These are phyloP conservation scores for Pinctada fucata DNA, from an alignment of 2,888 invertebrate genomes.

Conservation along the genomic window DNA sequence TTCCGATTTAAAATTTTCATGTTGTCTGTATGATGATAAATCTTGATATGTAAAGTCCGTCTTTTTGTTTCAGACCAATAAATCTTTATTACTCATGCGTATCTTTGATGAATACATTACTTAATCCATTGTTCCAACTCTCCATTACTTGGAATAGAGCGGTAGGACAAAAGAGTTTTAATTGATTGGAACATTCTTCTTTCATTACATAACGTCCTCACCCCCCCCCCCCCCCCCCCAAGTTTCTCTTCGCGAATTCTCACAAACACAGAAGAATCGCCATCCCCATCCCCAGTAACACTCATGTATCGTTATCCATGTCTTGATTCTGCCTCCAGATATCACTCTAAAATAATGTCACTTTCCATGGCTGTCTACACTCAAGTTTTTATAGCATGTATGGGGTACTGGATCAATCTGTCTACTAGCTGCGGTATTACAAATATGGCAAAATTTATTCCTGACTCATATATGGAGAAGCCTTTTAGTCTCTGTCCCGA, in stretches of 20 bases:
- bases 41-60: too few relatives aligned
- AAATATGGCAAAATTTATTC: conserved; percentile 47
- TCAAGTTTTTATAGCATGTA: conserved; percentile 44
- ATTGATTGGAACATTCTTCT: too few relatives aligned
- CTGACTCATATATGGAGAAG: conserved; percentile 44
- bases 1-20: too few relatives aligned
- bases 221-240: too few relatives aligned
- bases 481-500: conserved; percentile 39
- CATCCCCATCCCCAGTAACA: conserved; percentile 26
- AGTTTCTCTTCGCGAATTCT: conserved; percentile 13
- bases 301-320: conserved; percentile 43
- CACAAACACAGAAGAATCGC: conserved; percentile 26
- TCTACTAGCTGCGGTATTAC: conserved; percentile 23
- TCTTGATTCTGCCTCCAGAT: conserved; percentile 35
- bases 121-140: too few relatives aligned
- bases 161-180: too few relatives aligned
- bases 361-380: conserved; percentile 37
- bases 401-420: conserved; percentile 17
- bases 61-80: too few relatives aligned
- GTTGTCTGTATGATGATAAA: too few relatives aligned
- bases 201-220: too few relatives aligned
- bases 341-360: conserved; percentile 40
- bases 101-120: too few relatives aligned
- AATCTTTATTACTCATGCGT: too few relatives aligned
- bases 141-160: too few relatives aligned